Conservation (phyloP, 2,113 vertebrate genomes). For the Albula glossodonta region DNA sequence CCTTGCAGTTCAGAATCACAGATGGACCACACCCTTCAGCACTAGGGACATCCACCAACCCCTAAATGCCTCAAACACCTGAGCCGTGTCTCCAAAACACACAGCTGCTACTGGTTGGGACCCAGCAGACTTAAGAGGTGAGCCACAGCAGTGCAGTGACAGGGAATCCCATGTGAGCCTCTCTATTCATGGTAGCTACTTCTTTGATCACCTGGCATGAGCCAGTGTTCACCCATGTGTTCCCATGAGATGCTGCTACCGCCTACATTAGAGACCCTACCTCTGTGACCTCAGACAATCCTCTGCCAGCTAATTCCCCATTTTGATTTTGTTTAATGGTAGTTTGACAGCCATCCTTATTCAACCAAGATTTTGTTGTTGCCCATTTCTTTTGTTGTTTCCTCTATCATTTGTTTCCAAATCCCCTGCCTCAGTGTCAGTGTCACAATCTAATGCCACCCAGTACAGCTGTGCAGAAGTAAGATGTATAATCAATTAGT, state of each 20-base stretch:
- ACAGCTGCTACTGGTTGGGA: not conserved
- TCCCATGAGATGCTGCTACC: not conserved
- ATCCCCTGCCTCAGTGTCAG: no score
- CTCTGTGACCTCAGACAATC: not conserved
- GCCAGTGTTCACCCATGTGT: not conserved
- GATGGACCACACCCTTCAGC: no score
- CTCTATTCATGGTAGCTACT: not conserved
- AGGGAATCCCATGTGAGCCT: not conserved
- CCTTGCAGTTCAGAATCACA: no score
- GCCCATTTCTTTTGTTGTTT: not conserved
- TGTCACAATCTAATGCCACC: not conserved
- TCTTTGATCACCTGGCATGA: not conserved
- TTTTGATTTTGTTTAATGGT: not conserved
- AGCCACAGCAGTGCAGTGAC: not conserved
- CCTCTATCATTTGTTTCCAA: not conserved
- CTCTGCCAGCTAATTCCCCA: not conserved
- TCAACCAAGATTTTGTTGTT: not conserved
- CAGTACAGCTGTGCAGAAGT: no score
- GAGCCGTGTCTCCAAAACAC: not conserved
- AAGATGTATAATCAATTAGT: no score
- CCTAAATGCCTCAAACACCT: not conserved
- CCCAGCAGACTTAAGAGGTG: not conserved
- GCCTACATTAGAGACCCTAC: not conserved
- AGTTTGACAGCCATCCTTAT: not conserved
- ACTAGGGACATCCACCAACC: not conserved